Conservation (phyloP, 2,797 vertebrate species). For the Gobionotothen gibberifrons region DNA sequence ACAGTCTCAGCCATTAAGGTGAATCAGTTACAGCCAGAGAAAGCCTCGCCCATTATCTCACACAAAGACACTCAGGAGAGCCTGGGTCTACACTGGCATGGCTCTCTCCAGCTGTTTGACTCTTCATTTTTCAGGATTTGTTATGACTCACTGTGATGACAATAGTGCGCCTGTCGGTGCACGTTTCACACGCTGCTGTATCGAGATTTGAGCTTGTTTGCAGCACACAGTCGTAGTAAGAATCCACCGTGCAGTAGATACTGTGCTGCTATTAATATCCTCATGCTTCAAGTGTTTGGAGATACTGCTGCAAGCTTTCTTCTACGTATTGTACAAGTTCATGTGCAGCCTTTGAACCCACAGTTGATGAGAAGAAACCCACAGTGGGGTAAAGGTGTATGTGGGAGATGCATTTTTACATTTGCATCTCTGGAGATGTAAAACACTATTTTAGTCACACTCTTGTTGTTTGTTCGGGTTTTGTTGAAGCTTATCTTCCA, state of each 20-base stretch:
- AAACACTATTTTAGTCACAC: slow-evolving; percentile 22
- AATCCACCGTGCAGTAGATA: slow-evolving; percentile 33
- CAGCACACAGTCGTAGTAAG: slow-evolving; percentile 15
- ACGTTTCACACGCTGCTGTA: slow-evolving; percentile 25
- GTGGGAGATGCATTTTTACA: background rate
- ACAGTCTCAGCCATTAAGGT: slow-evolving; percentile 43
- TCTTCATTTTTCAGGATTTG: slow-evolving; percentile 38
- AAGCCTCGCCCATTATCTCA: slow-evolving; percentile 36
- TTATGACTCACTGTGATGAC: slow-evolving; percentile 54
- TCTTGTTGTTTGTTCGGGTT: slow-evolving; percentile 13
- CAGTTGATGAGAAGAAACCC: slow-evolving; percentile 44
- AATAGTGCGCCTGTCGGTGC: slow-evolving; percentile 47
- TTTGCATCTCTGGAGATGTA: slow-evolving; percentile 16
- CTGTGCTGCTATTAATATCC: slow-evolving; percentile 66
- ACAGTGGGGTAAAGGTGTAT: background rate
- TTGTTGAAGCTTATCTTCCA: slow-evolving; percentile 10
- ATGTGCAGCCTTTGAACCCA: slow-evolving; percentile 45
- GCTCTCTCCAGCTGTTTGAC: slow-evolving; percentile 59
- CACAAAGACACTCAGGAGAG: slow-evolving; percentile 9
- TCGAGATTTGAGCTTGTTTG: slow-evolving; percentile 16
- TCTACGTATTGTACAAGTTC: slow-evolving; percentile 16
- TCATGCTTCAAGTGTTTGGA: slow-evolving; percentile 57
- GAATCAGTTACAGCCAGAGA: slow-evolving; percentile 58
- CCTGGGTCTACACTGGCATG: background rate
- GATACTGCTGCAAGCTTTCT: slow-evolving; percentile 58